Percentiles rank a stretch among this genome's conserved stretches.
Evolutionary conservation across 2,797 vertebrate species (phyloP).

Genomic region (Takifugu ocellatus): DNA sequence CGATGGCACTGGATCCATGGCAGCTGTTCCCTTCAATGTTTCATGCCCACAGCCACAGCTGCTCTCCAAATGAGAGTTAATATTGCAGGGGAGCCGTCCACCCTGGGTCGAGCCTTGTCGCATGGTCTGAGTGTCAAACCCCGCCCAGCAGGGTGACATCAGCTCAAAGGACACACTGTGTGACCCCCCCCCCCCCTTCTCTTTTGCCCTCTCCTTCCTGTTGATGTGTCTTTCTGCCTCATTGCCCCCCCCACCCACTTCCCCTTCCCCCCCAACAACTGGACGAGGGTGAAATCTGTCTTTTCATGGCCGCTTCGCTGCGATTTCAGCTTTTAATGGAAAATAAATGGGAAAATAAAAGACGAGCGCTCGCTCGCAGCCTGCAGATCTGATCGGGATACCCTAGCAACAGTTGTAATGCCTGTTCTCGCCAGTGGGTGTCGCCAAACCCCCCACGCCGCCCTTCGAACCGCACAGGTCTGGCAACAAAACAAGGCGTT

Average conservation of each 20-base stretch:
- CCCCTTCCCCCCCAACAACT: slow-evolving; percentile 4
- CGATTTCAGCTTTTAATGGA: slow-evolving; percentile 38
- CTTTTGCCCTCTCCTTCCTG: slow-evolving; percentile 38
- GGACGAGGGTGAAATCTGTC: slow-evolving; percentile 61
- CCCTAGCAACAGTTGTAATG: not conserved
- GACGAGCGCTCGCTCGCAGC: slow-evolving; percentile 7
- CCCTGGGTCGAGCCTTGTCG: slow-evolving; percentile 82
- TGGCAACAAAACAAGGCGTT: no score
- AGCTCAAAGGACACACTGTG: slow-evolving; percentile 68
- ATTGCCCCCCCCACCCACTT: slow-evolving; percentile 26
- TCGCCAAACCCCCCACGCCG: no score
- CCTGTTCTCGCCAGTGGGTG: not conserved
- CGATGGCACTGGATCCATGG: slow-evolving; percentile 87
- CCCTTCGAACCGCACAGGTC: no score
- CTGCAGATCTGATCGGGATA: slow-evolving; percentile 13
- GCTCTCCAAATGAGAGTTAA: slow-evolving; percentile 97
- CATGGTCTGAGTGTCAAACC: slow-evolving; percentile 88
- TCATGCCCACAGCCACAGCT: slow-evolving; percentile 97
- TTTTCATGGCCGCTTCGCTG: slow-evolving; percentile 33
- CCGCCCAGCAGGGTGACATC: slow-evolving; percentile 79
- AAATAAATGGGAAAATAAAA: slow-evolving; percentile 53
- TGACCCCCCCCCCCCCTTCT: slow-evolving; percentile 23
- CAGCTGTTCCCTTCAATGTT: slow-evolving; percentile 99
- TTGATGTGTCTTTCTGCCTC: slow-evolving; percentile 60
- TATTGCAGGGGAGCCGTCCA: slow-evolving; percentile 85